Evolutionary conservation across 2,113 vertebrate species (phyloP), one percentile per base, ranked within the genome.

Genomic region (Ursus arctos): DNA sequence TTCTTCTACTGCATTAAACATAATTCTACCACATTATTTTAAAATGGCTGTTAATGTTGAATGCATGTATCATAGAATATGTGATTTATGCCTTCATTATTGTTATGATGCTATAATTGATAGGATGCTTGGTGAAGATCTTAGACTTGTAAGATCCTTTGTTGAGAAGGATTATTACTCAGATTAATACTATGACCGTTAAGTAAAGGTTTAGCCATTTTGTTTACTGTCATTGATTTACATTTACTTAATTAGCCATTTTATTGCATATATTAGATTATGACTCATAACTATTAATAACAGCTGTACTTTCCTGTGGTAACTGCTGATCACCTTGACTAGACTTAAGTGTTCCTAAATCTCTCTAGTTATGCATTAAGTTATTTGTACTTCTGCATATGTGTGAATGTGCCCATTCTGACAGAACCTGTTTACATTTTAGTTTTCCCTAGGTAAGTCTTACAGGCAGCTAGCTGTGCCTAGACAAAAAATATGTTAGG

Each of bases 71-170:
- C 43, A 55, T 72, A 40, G 36, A 87, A 65, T 57, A 36, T 71
- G 51, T 88, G 72, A n/a, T 81, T 89, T 96, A 97, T 81, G 77
- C n/a, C 40, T 90, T 59, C 77, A n/a, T 91, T 59, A 71, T 36
- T 83, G 6, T 47, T 91, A 57, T 15, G 57, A 63, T 67, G 16
- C 63, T 53, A 5, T 77, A 77, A 43, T 93, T 76, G 49, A 84
- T 89, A 22, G 0, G 53, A 65, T 74, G 40, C 19, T 92, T 91
- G 9, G 12, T 79, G 74, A 97, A 92, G 53, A 87, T 21, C 88
- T 90, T 93, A 57, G 28, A 85, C 40, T 74, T 87, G n/a, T 71
- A 94, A 94, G 33, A 61, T 76, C 11, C 36, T 91, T 61, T 94
- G 90, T 59, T 36, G 43, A 72, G 33, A 80, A 57, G 51, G n/a